These are phyloP conservation scores for Hybos culiciformis DNA, from an alignment of 2,888 invertebrate genomes.

Conservation along the genomic window DNA sequence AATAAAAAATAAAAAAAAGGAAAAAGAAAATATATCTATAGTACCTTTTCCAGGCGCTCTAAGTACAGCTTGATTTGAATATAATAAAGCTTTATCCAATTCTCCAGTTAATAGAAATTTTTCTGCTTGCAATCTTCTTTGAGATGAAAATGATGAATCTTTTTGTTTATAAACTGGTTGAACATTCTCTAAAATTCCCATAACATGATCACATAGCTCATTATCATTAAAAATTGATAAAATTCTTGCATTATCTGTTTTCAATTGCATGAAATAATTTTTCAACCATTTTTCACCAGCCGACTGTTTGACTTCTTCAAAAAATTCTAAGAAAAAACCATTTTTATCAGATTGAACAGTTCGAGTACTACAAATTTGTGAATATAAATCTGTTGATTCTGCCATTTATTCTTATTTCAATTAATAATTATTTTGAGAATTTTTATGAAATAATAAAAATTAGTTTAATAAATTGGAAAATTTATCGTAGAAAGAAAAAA, in stretches of 20 bases:
- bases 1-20: background rate
- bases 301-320: constrained; percentile 40
- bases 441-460: no score
- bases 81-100: constrained; percentile 42
- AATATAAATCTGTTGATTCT: constrained; percentile 44
- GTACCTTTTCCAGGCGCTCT: constrained; percentile 55
- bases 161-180: constrained; percentile 54
- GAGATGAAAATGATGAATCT: constrained; percentile 45
- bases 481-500: no score
- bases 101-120: constrained; percentile 41
- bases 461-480: no score
- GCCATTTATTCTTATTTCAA: no score
- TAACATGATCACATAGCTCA: constrained; percentile 37
- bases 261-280: constrained; percentile 43
- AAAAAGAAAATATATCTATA: background rate
- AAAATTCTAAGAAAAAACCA: constrained; percentile 60
- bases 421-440: no score
- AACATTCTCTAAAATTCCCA: constrained; percentile 49
- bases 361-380: constrained; percentile 54
- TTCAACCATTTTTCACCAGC: constrained; percentile 45
- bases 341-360: constrained; percentile 60
- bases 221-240: constrained; percentile 34
- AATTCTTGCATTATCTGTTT: constrained; percentile 46
- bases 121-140: constrained; percentile 48
- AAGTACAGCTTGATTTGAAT: constrained; percentile 59